Percentiles rank a stretch among this genome's conserved stretches.
Conservation (phyloP, 2,888 invertebrate species). For the Sceliomorpha sp. region DNA sequence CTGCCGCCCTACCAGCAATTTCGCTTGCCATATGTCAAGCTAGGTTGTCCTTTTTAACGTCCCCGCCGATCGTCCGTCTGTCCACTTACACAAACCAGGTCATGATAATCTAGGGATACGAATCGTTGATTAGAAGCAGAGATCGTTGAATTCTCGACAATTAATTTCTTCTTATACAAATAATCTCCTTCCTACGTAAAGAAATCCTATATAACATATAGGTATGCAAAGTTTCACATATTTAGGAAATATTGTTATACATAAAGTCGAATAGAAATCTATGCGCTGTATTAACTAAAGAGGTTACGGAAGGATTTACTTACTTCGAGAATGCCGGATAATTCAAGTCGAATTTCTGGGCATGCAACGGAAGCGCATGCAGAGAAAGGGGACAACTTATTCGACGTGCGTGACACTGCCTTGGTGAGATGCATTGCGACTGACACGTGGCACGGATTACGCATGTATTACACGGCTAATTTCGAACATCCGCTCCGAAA, state of each 20-base stretch:
- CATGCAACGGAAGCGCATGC: no score
- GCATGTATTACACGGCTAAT: constrained; percentile 74
- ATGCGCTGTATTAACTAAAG: no score
- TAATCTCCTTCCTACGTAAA: no score
- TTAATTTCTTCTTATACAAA: constrained; percentile 8
- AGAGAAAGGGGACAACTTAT: constrained; percentile 50
- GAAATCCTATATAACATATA: no score
- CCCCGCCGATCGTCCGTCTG: constrained; percentile 45
- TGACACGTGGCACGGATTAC: constrained; percentile 78
- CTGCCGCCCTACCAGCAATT: constrained; percentile 77
- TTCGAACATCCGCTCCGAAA: constrained; percentile 67
- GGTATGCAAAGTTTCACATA: no score
- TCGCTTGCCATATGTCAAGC: constrained; percentile 76
- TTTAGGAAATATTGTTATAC: no score
- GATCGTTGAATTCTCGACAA: constrained; percentile 30
- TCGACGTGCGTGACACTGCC: constrained; percentile 45
- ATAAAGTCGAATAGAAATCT: no score
- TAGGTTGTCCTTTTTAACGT: constrained; percentile 68
- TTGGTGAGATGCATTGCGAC: constrained; percentile 54
- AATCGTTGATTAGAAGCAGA: constrained; percentile 46
- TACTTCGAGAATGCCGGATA: constrained; percentile 34
- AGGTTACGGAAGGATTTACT: constrained; percentile 62
- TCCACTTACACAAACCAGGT: constrained; percentile 47
- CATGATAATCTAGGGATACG: constrained; percentile 51
- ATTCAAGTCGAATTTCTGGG: constrained; percentile 28